phyloP scores from a whole-genome alignment of 2,113 vertebrate species.

The Cricetomys ansorgei region DNA sequence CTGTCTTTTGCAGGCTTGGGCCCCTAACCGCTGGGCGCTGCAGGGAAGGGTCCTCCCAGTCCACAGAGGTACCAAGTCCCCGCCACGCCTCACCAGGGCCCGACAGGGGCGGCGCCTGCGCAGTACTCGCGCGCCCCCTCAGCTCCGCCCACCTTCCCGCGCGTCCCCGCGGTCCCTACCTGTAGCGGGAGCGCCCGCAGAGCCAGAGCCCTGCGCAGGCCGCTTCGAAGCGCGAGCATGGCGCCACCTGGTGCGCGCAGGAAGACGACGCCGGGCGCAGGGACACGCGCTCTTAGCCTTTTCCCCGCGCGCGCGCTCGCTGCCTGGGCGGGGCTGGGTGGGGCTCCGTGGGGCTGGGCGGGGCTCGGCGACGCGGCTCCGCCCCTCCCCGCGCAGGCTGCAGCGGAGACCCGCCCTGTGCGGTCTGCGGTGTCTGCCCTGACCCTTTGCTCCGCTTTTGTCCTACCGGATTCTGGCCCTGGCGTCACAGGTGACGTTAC shows the following conservation, averaged over 20 bases:
- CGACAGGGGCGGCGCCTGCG: no score
- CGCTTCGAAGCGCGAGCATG: background rate
- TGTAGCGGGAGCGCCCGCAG: background rate
- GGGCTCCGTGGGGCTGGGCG: background rate
- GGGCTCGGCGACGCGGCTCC: background rate
- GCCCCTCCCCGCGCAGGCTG: no score
- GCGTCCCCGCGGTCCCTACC: accelerated
- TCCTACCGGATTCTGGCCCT: background rate
- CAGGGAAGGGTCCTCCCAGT: background rate
- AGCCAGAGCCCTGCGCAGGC: background rate
- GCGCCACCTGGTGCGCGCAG: background rate
- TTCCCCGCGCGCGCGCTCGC: background rate
- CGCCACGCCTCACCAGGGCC: no score
- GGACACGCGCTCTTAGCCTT: no score
- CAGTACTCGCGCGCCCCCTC: background rate
- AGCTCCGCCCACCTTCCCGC: no score
- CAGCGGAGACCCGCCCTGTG: background rate
- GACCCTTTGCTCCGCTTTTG: background rate
- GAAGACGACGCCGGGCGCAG: background rate
- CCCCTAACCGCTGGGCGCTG: background rate
- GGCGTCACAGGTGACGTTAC: background rate
- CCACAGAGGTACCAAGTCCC: accelerated
- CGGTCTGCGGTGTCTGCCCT: no score
- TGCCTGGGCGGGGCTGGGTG: accelerated
- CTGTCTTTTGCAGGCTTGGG: background rate